Evolutionary conservation across 2,888 invertebrate genomes (phyloP).

Genomic region (Phaedon cochleariae): DNA sequence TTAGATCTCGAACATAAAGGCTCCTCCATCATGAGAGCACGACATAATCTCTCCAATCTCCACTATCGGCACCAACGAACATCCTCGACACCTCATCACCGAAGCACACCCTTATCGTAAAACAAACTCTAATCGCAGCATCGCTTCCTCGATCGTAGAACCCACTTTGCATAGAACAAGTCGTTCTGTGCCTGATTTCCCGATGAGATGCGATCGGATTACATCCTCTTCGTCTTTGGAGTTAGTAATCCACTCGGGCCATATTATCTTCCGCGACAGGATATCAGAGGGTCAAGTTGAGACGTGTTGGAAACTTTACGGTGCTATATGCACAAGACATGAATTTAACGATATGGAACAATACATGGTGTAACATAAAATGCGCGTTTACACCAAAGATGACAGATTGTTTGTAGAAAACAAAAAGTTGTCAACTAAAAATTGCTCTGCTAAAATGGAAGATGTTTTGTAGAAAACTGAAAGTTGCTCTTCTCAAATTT

Average conservation of each 20-base stretch:
- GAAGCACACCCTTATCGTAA: constrained; percentile 3
- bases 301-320: background rate
- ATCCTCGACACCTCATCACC: constrained; percentile 3
- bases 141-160: constrained; percentile 20
- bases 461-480: no score
- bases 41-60: background rate
- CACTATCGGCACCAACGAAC: background rate
- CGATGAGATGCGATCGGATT: constrained; percentile 9
- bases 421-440: no score
- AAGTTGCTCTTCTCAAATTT: no score
- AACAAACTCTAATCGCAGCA: constrained; percentile 23
- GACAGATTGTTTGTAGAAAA: no score
- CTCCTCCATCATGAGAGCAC: background rate
- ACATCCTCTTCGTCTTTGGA: constrained; percentile 16
- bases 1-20: no score
- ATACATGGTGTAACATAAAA: no score
- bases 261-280: constrained; percentile 1
- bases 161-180: constrained; percentile 12
- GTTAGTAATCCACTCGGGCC: background rate
- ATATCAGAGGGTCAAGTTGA: background rate
- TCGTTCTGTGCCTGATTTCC: no score
- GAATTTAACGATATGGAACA: no score
- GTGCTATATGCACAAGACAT: no score
- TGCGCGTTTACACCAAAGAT: no score
- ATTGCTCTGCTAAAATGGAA: no score